Evolutionary conservation across 2,888 invertebrate genomes (phyloP).

Genomic region (Tortrix viridana): DNA sequence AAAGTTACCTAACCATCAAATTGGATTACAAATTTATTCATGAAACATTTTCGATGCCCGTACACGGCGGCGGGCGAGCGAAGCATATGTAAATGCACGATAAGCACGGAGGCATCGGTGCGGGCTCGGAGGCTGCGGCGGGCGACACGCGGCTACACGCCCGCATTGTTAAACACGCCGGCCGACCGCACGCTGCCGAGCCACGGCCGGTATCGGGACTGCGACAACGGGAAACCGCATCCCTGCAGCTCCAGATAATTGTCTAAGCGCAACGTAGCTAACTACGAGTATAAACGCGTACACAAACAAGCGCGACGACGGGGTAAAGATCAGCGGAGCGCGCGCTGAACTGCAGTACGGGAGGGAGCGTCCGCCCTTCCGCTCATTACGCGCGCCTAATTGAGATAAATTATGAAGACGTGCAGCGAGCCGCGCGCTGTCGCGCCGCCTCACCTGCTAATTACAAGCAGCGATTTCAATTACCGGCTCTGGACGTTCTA

Average conservation of each 20-base stretch:
- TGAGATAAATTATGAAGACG: constrained; percentile 82
- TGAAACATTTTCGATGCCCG: constrained; percentile 80
- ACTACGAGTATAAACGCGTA: neutral
- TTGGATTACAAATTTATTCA: constrained; percentile 82
- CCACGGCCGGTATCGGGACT: constrained; percentile 43
- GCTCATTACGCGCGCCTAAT: constrained; percentile 79
- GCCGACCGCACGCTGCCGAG: constrained; percentile 51
- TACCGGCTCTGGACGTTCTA: constrained; percentile 53
- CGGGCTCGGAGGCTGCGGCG: constrained; percentile 48
- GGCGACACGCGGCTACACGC: constrained; percentile 41
- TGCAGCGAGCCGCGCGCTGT: constrained; percentile 70
- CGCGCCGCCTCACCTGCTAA: constrained; percentile 71
- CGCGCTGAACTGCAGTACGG: constrained; percentile 28
- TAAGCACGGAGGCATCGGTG: constrained; percentile 72
- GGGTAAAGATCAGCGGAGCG: constrained; percentile 38
- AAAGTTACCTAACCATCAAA: constrained; percentile 72
- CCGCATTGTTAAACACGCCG: constrained; percentile 67
- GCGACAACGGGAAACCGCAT: constrained; percentile 37
- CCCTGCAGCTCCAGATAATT: constrained; percentile 10
- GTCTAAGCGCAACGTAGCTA: constrained; percentile 2
- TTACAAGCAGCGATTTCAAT: constrained; percentile 79
- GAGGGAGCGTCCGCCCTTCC: constrained; percentile 61
- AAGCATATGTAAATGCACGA: constrained; percentile 81
- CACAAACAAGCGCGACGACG: constrained; percentile 1
- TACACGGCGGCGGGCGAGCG: constrained; percentile 71